Evolutionary conservation across 2,113 vertebrate species (phyloP), one percentile per base, ranked within the genome.

Genomic region (Calonectris borealis): DNA sequence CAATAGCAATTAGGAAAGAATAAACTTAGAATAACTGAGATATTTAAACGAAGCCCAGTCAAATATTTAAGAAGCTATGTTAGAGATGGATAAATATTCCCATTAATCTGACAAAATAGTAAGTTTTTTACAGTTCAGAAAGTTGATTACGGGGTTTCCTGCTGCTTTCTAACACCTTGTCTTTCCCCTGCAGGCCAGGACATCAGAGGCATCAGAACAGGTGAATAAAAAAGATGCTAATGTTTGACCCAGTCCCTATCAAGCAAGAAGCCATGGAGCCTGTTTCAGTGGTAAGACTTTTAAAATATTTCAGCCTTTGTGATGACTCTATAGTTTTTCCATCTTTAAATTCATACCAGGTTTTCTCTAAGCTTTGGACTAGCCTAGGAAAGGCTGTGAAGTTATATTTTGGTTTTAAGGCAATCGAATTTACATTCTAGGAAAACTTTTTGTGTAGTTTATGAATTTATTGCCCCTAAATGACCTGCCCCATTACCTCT

Each of bases 201-300:
- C 66, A 79, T 86, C 97, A 93, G 83, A 95, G 75, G 82, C 86
- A 94, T 95, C 94, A 94, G 93, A 95, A 88, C 48, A 87, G 58
- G 62, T 46, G 84, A 91, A 92, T 90, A 93, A 97, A 98, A 49
- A 99, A 98, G 98, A 99, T 99, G 99, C 98, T 99, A 92, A 99
- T 99, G 99, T 99, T 99, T 99, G 99, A 99, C 96, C 99, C 99
- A 78, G 98, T 98, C 65, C 99, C 99, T 97, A 98, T 99, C 96
- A 99, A 99, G 96, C 98, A 99, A 98, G 99, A 99, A 98, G 97
- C 96, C 94, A 99, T 99, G 98, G 99, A 99, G 89, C 98, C 99
- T 72, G 82, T 98, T 95, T 97, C 98, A 34, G 98, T 98, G 99
- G 99, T 99, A 97, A 98, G 98, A 96, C 57, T 89, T 75, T 9